Conservation (phyloP, 2,797 vertebrate genomes). For the Sebastiscus albofasciatus region DNA sequence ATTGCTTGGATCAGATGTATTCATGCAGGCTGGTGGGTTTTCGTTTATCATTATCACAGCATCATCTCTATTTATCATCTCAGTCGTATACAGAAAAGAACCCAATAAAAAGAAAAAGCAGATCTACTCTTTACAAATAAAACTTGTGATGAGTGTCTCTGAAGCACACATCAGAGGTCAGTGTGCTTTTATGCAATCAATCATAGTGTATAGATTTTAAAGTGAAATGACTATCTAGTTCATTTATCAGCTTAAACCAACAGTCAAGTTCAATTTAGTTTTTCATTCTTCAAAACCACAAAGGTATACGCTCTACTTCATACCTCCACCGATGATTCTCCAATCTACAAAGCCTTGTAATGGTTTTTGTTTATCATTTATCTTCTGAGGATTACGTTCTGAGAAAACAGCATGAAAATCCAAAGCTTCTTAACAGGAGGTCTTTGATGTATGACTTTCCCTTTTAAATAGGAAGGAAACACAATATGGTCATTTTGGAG, state of each 20-base stretch:
- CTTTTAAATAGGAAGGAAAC: not conserved
- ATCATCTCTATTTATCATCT: not conserved
- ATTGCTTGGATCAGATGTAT: not conserved
- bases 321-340: not conserved
- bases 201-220: not conserved
- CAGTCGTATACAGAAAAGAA: not conserved
- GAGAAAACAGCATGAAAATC: not conserved
- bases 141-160: not conserved
- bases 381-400: not conserved
- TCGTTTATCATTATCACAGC: not conserved
- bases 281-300: conserved; percentile 20
- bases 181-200: not conserved
- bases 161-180: not conserved
- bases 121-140: not conserved
- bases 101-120: not conserved
- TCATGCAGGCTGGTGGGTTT: not conserved
- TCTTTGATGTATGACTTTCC: not conserved
- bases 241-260: conserved; percentile 20
- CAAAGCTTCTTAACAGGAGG: not conserved
- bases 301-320: not conserved
- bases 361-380: not conserved
- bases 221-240: not conserved
- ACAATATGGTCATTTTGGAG: not conserved
- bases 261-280: conserved; percentile 21
- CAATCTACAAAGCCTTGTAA: not conserved